Evolutionary conservation across 2,888 invertebrate genomes (phyloP).

Genomic region (Selenia dentaria): DNA sequence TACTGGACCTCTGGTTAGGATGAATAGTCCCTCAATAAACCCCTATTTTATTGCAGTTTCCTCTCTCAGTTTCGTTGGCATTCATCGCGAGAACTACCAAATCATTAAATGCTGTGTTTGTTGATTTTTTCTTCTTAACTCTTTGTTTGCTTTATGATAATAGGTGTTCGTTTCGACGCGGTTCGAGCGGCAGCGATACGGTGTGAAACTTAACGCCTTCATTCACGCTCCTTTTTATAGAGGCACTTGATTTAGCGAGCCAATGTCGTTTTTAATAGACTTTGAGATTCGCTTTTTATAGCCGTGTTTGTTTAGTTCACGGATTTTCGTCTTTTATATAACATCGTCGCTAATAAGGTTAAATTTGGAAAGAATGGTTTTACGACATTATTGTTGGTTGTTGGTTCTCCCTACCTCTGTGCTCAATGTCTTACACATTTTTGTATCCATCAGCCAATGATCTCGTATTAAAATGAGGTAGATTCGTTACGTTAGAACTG

Average conservation of each 20-base stretch:
- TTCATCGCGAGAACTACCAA: slow-evolving; percentile 77
- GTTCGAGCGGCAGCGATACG: slow-evolving; percentile 66
- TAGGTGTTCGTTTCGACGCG: slow-evolving; percentile 77
- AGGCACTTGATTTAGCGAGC: slow-evolving; percentile 77
- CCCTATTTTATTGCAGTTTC: slow-evolving; percentile 76
- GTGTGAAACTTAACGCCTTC: slow-evolving; percentile 83
- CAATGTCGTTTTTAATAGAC: slow-evolving; percentile 73
- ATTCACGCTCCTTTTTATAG: slow-evolving; percentile 76
- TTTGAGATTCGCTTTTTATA: slow-evolving; percentile 57
- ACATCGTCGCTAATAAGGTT: slow-evolving; percentile 26
- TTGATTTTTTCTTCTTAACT: slow-evolving; percentile 67
- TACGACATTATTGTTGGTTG: slow-evolving; percentile 6
- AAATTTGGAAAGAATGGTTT: slow-evolving; percentile 13
- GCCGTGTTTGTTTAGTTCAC: slow-evolving; percentile 46
- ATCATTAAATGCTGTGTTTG: slow-evolving; percentile 79
- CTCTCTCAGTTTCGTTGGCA: slow-evolving; percentile 71
- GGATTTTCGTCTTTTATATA: slow-evolving; percentile 45
- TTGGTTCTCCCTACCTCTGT: too few species aligned
- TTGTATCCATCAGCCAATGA: too few species aligned
- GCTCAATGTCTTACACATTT: too few species aligned
- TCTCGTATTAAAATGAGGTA: too few species aligned
- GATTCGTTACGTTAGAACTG: too few species aligned
- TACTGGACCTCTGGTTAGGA: slow-evolving; percentile 44
- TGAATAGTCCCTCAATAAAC: slow-evolving; percentile 71
- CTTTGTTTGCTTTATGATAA: slow-evolving; percentile 83